Base-by-base conservation (phyloP, 2,888 invertebrate species). In the Charanyca ferruginea region DNA sequence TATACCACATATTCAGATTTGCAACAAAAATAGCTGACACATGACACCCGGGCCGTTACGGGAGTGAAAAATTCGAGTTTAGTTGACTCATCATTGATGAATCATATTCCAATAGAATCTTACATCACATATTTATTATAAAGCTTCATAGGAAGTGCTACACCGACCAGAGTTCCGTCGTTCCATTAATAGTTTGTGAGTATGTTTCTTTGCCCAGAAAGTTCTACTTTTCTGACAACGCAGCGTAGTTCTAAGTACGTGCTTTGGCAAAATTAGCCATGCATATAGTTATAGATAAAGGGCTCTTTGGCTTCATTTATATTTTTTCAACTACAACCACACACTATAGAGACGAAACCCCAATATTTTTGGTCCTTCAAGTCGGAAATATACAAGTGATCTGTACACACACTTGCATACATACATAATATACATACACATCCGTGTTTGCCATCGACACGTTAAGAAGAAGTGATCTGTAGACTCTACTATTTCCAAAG, bases 71-170 rank as follows among this genome's bases (percentile, higher is more conserved):
- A 59, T 55, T 76, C n/a, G 47, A 48, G 41, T 52, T 55, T 57
- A 35, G 55, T 59, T 80, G 79, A 80, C 58, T 80, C 80, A 80
- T 73, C 48, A 47, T 35, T 60, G 62, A 70, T 73, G 70, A 80
- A 78, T 80, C 67, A 64, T 63, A 70, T 35, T 57, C 13, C 20
- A 47, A 44, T 54, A 42, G 23, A 69, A 67, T 73, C 62, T 51
- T 47, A 58, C 35, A 58, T 68, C 48, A 66, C 23, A 38, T 9
- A 25, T 54, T n/a, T 55, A 32, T 7, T 35, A 18, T 48, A 45
- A n/a, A 62, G 16, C 9, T 60, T 41, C 32, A 42, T n/a, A 49
- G 60, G 76, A 74, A 70, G 42, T 52, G 22, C 61, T 49, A 59
- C 25, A 59, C 66, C 71, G 76, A 58, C 45, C 8, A 55, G 22